phyloP scores from a whole-genome alignment of 2,113 vertebrate genomes.

The Delphinus delphis region DNA sequence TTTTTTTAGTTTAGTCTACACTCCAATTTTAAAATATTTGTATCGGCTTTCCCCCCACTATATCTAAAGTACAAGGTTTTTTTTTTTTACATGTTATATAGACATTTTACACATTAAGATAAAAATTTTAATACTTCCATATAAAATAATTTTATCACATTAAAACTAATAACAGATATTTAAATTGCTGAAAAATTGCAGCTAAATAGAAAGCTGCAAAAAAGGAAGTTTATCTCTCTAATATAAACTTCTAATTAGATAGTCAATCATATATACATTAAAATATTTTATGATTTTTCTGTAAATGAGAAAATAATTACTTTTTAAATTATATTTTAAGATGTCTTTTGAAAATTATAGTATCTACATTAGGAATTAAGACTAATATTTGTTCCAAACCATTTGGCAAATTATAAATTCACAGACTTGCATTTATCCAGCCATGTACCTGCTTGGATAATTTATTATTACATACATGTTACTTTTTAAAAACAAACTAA shows the following conservation, averaged over 20 bases:
- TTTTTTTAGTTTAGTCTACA: neutral
- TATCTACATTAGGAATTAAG: constrained; percentile 45
- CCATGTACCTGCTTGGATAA: neutral
- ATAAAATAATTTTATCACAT: neutral
- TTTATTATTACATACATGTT: neutral
- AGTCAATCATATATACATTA: constrained; percentile 55
- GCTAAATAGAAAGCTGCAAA: neutral
- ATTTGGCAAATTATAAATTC: constrained; percentile 55
- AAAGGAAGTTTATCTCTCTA: neutral
- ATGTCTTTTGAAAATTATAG: constrained; percentile 46
- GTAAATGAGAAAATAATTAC: constrained; percentile 70
- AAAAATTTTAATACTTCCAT: neutral
- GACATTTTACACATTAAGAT: neutral
- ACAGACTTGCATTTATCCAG: neutral
- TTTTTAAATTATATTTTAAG: constrained; percentile 55
- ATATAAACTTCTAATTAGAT: constrained; percentile 49
- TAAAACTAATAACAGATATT: neutral
- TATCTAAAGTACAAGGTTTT: neutral
- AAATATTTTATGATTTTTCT: constrained; percentile 59
- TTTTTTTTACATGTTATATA: neutral
- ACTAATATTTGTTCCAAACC: constrained; percentile 50
- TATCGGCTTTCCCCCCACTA: neutral
- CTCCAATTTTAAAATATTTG: neutral
- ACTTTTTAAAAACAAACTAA: constrained; percentile 2
- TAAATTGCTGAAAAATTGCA: neutral